Percentiles rank a stretch among this genome's conserved stretches.
Evolutionary conservation across 1,140 invertebrate species (phyloP).

Genomic region (Neodiprion fabricii): DNA sequence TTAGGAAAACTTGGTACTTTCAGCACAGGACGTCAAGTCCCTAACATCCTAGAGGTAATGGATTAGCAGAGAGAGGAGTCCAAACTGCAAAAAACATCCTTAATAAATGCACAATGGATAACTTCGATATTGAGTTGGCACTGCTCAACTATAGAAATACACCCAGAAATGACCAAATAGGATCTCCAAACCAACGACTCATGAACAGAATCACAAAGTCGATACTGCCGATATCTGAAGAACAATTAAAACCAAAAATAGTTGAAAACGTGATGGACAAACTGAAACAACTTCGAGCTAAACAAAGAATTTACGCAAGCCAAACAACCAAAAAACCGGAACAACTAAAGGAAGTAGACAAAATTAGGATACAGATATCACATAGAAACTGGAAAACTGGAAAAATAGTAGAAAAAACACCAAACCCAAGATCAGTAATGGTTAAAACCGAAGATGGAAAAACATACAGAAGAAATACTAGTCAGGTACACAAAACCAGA

Average conservation of each 20-base stretch:
- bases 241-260: neutral
- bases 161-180: neutral
- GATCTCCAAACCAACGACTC: neutral
- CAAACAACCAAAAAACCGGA: neutral
- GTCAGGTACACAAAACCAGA: neutral
- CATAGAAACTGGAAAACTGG: neutral
- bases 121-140: neutral
- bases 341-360: neutral
- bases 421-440: neutral
- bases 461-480: neutral
- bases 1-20: constrained; percentile 14
- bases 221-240: neutral
- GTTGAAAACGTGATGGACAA: neutral
- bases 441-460: neutral
- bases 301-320: neutral
- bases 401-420: neutral
- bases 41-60: constrained; percentile 25
- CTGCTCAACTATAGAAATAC: neutral
- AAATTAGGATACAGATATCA: neutral
- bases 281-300: neutral
- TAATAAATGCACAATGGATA: neutral
- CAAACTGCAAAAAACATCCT: constrained; percentile 19
- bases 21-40: constrained; percentile 18
- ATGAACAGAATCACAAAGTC: neutral
- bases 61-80: constrained; percentile 25